Evolutionary conservation across 2,113 vertebrate genomes (phyloP).

Genomic region (Mobula birostris): DNA sequence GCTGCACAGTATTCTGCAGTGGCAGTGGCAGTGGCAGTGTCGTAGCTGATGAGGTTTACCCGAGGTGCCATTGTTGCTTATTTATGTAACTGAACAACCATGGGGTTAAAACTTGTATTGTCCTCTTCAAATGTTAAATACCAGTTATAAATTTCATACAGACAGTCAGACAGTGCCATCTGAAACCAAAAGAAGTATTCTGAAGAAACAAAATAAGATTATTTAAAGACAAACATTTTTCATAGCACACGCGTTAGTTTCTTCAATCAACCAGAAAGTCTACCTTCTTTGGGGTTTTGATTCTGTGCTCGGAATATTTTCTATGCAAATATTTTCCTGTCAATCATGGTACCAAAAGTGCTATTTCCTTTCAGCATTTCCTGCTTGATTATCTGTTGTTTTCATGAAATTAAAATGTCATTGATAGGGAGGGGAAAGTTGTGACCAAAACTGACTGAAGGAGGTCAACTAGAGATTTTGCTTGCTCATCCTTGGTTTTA

Average conservation of each 20-base stretch:
- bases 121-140: not conserved
- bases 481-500: not conserved
- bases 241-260: not conserved
- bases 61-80: not conserved
- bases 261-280: not conserved
- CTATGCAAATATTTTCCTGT: slow-evolving; percentile 18
- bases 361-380: not conserved
- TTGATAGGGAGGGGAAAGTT: not conserved
- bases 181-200: not conserved
- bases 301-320: not conserved
- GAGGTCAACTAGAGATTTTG: not conserved
- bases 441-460: not conserved
- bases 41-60: no score
- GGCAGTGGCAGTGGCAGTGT: no score
- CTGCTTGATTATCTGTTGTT: slow-evolving; percentile 14
- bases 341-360: not conserved
- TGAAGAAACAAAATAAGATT: not conserved
- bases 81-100: not conserved
- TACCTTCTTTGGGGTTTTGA: not conserved
- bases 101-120: not conserved
- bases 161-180: no score
- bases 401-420: slow-evolving; percentile 8
- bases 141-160: not conserved
- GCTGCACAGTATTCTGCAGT: no score
- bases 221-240: not conserved